Evolutionary conservation across 1,140 invertebrate species (phyloP).

Genomic region (Diabrotica virgifera): DNA sequence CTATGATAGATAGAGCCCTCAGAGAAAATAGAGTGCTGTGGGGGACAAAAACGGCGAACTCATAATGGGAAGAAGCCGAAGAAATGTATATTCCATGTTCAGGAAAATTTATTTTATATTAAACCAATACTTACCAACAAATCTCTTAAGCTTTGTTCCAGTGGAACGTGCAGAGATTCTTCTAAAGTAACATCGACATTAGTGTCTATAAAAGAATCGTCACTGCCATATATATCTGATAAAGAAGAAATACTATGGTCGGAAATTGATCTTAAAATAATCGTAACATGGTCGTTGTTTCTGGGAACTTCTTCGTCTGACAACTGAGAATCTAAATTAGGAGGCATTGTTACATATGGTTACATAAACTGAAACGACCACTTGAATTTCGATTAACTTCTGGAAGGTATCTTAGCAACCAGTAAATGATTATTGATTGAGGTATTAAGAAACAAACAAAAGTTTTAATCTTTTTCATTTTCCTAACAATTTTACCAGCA

Average conservation of each 20-base stretch:
- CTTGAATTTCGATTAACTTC: background rate
- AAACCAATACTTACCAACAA: conserved; percentile 50
- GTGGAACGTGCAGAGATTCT: conserved; percentile 43
- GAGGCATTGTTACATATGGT: conserved; percentile 24
- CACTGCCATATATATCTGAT: conserved; percentile 9
- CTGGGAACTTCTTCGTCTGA: conserved; percentile 7
- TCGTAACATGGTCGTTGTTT: conserved; percentile 6
- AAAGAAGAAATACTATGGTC: conserved; percentile 18
- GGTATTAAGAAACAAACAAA: no score
- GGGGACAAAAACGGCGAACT: no score
- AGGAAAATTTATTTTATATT: background rate
- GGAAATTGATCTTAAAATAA: conserved; percentile 19
- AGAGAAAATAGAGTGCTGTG: no score
- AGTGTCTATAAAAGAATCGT: conserved; percentile 12
- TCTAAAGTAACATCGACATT: conserved; percentile 2
- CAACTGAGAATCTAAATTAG: conserved; percentile 23
- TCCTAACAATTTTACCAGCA: no score
- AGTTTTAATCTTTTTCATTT: no score
- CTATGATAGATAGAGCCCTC: no score
- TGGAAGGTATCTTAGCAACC: background rate
- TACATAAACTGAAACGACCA: background rate
- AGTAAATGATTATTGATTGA: background rate
- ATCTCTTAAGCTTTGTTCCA: conserved; percentile 58
- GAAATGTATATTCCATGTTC: conserved; percentile 13
- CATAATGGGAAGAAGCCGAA: no score